Conservation (phyloP, 2,113 vertebrate genomes). For the Nothocercus julius region DNA sequence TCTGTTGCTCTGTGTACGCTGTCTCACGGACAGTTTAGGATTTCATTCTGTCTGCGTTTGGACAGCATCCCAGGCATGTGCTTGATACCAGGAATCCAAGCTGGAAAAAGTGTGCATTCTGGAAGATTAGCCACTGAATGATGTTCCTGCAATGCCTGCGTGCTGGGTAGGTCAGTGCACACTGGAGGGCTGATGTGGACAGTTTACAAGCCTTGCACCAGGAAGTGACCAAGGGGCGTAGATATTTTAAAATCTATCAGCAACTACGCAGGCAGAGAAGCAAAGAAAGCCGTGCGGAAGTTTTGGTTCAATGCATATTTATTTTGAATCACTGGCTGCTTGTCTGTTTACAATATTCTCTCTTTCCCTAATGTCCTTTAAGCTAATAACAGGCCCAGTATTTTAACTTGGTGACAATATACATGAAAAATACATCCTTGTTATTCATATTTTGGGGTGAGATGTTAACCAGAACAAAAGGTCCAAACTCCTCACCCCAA, state of each 20-base stretch:
- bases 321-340: slow-evolving; percentile 28
- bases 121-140: background rate
- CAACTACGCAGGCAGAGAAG: background rate
- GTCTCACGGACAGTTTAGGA: slow-evolving; percentile 50
- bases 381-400: background rate
- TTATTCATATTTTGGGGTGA: background rate
- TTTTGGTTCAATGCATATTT: background rate
- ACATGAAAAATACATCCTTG: background rate
- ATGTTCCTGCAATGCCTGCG: fast-evolving
- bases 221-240: background rate
- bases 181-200: background rate
- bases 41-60: slow-evolving; percentile 52
- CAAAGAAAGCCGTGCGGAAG: background rate
- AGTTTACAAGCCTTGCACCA: background rate
- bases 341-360: slow-evolving; percentile 12
- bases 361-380: background rate
- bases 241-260: background rate
- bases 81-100: slow-evolving; percentile 35
- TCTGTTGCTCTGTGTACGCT: background rate
- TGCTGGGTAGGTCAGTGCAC: background rate
- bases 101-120: slow-evolving; percentile 32
- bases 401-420: background rate
- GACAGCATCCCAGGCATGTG: slow-evolving; percentile 6
- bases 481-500: background rate
- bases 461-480: background rate